These are phyloP conservation scores for Thunnus albacares DNA, from an alignment of 2,797 vertebrate species.

Conservation along the genomic window DNA sequence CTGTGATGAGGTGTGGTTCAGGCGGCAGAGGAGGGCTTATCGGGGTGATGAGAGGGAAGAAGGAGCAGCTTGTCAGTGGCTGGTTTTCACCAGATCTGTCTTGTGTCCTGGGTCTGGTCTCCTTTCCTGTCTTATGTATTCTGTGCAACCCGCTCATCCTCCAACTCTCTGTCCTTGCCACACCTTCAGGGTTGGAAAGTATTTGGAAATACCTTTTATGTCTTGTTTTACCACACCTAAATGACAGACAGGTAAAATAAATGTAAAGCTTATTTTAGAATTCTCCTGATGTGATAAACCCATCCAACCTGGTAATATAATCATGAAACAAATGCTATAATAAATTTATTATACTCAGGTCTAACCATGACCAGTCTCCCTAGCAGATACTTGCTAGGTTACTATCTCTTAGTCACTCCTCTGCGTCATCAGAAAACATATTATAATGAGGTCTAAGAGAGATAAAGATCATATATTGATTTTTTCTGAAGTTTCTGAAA, in stretches of 20 bases:
- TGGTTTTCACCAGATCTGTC: slow-evolving; percentile 57
- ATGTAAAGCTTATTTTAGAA: not conserved
- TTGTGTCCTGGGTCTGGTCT: slow-evolving; percentile 54
- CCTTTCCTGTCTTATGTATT: not conserved
- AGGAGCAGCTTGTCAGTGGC: slow-evolving; percentile 70
- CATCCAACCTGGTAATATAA: too few relatives aligned
- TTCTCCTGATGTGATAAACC: not conserved
- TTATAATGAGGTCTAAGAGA: too few relatives aligned
- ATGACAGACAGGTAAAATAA: not conserved
- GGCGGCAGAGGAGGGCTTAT: slow-evolving; percentile 66
- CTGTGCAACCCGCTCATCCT: not conserved
- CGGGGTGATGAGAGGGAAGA: slow-evolving; percentile 72
- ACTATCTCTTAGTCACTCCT: not conserved
- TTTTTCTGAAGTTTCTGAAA: not conserved
- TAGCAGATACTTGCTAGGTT: not conserved
- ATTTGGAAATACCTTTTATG: not conserved
- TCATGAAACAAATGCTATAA: not conserved
- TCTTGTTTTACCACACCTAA: not conserved
- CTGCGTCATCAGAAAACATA: not conserved
- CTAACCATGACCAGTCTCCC: not conserved
- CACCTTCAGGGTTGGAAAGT: not conserved
- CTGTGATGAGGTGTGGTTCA: slow-evolving; percentile 60
- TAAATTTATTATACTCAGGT: not conserved
- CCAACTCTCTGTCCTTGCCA: not conserved
- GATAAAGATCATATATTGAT: too few relatives aligned